Conservation (phyloP, 2,888 invertebrate species). For the Lasioglossum lativentre region DNA sequence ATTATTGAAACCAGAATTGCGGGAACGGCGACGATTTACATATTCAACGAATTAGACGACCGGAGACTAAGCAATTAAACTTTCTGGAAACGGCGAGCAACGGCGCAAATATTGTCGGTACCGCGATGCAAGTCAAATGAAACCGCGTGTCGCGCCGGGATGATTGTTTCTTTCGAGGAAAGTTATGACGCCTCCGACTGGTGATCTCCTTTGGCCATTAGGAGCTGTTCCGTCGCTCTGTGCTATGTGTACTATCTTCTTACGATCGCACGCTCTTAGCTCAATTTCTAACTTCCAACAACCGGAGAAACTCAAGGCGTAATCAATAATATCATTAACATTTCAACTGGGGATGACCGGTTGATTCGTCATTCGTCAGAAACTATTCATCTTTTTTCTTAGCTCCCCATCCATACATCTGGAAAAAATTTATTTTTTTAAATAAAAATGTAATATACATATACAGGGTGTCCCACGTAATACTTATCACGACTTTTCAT, state of each 20-base stretch:
- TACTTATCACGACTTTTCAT: no score
- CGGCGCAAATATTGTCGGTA: constrained; percentile 33
- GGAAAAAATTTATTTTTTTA: no score
- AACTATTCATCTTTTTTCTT: not conserved
- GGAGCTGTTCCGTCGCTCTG: not conserved
- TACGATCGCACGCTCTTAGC: not conserved
- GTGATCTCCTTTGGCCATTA: not conserved
- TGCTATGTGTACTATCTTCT: not conserved
- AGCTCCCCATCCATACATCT: not conserved
- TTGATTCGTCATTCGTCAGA: not conserved
- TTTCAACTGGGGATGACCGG: not conserved
- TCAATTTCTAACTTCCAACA: not conserved
- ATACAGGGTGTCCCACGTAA: no score
- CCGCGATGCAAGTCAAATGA: not conserved
- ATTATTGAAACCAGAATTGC: not conserved
- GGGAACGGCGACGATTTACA: not conserved
- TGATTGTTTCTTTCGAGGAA: not conserved
- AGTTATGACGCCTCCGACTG: not conserved
- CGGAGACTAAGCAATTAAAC: constrained; percentile 36
- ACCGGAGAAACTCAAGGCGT: not conserved
- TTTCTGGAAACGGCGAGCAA: constrained; percentile 3
- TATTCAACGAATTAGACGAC: not conserved
- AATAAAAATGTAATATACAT: no score
- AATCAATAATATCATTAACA: not conserved
- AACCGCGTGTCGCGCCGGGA: not conserved